Base-by-base conservation (phyloP, 2,113 vertebrate genomes). In the Esox niger region DNA sequence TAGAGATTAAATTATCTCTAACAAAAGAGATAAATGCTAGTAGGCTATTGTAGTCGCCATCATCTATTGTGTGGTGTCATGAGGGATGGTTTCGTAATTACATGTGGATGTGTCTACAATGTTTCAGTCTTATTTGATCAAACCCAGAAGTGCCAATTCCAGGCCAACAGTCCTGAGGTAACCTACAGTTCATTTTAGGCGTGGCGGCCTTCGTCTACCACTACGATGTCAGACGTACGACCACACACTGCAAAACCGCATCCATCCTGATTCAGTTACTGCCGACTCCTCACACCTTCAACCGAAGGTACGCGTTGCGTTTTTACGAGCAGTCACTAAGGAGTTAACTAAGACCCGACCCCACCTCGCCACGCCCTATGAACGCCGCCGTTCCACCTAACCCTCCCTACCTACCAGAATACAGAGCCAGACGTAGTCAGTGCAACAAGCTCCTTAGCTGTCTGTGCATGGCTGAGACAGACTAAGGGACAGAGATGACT, bases 351-450 rank as follows among this genome's bases (percentile, higher is more conserved):
- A 13, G 1, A 58, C 55, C 30, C 32, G 43, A 20, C 61, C 9
- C 71, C 26, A 25, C 10, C 8, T 79, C 21, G 23, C 85, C 85
- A 73, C 38, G 70, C 67, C 64, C 64, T 13, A 35, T 1, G 64
- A 13, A 79, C 81, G 1, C 79, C 81, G 72, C 64, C 65, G 0
- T 32, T 17, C 26, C 9, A 26, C 13, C 27, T 30, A 59, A 20
- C 13, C 17, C 13, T 17, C 47, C n/a, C n/a, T 23, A 52, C 15
- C 15, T n/a, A n/a, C 29, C 27, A 59, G 56, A 27, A 11, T 59
- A 26, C 4, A 27, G 56, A 30, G 21, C 25, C 52, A 55, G 6
- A 54, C 49, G 5, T 5, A 6, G 35, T 38, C 5, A 6, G 35
- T 38, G 11, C 35, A 11, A 11, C 11, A n/a, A 38, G n/a, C n/a